Conservation (phyloP, 1,140 invertebrate genomes). For the Tetramorium alpestre region DNA sequence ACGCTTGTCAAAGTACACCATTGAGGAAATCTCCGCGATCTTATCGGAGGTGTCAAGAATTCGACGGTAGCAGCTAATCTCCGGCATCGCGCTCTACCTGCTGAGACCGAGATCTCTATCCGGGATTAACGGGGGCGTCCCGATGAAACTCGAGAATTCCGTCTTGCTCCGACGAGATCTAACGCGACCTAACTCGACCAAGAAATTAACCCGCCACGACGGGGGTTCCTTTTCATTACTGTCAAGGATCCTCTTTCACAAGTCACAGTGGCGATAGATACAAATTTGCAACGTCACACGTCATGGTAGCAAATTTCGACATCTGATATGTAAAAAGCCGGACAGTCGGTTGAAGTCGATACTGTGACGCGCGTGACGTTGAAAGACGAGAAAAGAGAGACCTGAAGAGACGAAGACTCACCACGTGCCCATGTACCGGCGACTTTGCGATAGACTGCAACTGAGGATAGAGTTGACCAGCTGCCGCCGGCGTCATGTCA, state of each 20-base stretch:
- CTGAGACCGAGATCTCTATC: slow-evolving; percentile 77
- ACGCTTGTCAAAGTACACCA: neutral
- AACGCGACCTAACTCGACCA: neutral
- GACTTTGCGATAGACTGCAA: slow-evolving; percentile 85
- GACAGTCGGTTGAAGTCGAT: neutral
- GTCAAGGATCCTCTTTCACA: neutral
- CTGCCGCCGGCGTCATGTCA: slow-evolving; percentile 85
- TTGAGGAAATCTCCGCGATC: slow-evolving; percentile 51
- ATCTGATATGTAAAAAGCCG: neutral
- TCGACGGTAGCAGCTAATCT: slow-evolving; percentile 78
- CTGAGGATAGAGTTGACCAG: slow-evolving; percentile 85
- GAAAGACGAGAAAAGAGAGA: neutral
- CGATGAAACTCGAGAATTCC: slow-evolving; percentile 62
- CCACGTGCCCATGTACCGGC: slow-evolving; percentile 84
- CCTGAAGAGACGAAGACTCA: slow-evolving; percentile 75
- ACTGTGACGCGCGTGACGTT: neutral
- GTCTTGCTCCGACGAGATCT: slow-evolving; percentile 63
- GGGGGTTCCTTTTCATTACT: neutral
- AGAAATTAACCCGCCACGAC: slow-evolving; percentile 12
- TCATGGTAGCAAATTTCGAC: neutral
- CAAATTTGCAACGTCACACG: slow-evolving; percentile 21
- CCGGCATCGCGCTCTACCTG: slow-evolving; percentile 73
- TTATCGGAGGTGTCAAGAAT: slow-evolving; percentile 70
- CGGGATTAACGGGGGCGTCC: neutral
- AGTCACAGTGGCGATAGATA: neutral